A percentile compares a stretch with the other conserved stretches of the same genome.
These are phyloP conservation scores for Dromiciops gliroides DNA, from an alignment of 2,113 vertebrate species.

Conservation along the genomic window DNA sequence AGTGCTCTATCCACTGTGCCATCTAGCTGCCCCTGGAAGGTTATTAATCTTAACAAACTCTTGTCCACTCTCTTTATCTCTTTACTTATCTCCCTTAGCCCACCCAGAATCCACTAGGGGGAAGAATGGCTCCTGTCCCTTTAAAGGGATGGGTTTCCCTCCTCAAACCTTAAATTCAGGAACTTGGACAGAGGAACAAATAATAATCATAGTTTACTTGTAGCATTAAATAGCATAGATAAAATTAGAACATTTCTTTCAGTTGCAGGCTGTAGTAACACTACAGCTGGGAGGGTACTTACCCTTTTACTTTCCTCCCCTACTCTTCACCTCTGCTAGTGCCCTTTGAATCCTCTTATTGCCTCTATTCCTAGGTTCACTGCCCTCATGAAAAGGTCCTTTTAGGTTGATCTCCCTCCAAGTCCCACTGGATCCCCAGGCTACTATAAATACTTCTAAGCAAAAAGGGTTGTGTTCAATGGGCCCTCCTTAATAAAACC, in stretches of 20 bases:
- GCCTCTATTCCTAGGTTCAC: background rate
- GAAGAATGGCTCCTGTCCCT: background rate
- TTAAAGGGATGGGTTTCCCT: background rate
- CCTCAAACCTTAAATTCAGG: background rate
- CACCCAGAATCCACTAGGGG: background rate
- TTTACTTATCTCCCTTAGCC: background rate
- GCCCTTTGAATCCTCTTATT: background rate
- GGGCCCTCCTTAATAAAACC: background rate
- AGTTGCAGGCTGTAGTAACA: background rate
- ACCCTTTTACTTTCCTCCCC: background rate
- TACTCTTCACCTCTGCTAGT: background rate
- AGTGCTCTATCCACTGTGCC: no score
- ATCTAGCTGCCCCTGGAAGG: no score
- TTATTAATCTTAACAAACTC: background rate
- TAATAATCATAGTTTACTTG: background rate
- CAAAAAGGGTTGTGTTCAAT: background rate
- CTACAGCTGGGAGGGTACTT: background rate
- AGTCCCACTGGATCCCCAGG: background rate
- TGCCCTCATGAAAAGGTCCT: background rate
- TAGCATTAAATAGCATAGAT: background rate
- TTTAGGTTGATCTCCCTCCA: background rate
- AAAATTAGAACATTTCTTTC: background rate
- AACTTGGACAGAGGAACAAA: background rate
- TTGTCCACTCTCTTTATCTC: background rate
- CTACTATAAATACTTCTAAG: background rate